phyloP scores from a whole-genome alignment of 2,888 invertebrate genomes.

The Salticus scenicus region DNA sequence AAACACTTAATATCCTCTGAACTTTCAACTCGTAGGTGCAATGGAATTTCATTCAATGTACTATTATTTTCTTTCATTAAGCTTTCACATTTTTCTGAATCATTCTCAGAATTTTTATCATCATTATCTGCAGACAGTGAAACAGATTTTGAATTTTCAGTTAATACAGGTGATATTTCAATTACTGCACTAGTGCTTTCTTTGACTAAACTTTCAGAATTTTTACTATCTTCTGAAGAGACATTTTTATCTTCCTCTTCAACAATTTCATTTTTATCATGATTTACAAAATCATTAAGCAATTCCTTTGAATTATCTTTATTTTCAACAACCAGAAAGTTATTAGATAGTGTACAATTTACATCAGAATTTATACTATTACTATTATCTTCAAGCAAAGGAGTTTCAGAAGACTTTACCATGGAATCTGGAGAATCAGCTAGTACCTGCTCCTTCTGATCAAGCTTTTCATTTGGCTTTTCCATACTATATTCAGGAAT shows the following conservation, averaged over 20 bases:
- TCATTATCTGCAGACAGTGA: neutral
- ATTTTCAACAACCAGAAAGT: neutral
- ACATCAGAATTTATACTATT: neutral
- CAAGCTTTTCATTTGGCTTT: neutral
- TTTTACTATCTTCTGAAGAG: neutral
- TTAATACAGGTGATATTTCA: neutral
- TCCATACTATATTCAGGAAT: conserved; percentile 2
- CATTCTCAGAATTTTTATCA: neutral
- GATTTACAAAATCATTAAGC: too few relatives aligned
- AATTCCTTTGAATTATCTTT: too few relatives aligned
- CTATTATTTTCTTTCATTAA: too few relatives aligned
- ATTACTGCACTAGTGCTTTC: neutral
- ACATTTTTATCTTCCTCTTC: neutral
- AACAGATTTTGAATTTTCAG: too few relatives aligned
- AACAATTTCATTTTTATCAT: too few relatives aligned
- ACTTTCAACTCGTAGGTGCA: too few relatives aligned
- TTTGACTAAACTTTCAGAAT: neutral
- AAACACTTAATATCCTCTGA: too few relatives aligned
- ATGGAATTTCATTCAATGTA: too few relatives aligned
- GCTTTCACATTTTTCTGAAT: too few relatives aligned
- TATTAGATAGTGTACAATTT: neutral
- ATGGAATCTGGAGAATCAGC: neutral
- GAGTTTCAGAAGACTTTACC: conserved; percentile 5
- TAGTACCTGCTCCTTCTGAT: neutral
- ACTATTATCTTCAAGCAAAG: neutral